These are phyloP conservation scores for Neomorphus geoffroyi DNA, from an alignment of 2,797 vertebrate species.

Conservation along the genomic window DNA sequence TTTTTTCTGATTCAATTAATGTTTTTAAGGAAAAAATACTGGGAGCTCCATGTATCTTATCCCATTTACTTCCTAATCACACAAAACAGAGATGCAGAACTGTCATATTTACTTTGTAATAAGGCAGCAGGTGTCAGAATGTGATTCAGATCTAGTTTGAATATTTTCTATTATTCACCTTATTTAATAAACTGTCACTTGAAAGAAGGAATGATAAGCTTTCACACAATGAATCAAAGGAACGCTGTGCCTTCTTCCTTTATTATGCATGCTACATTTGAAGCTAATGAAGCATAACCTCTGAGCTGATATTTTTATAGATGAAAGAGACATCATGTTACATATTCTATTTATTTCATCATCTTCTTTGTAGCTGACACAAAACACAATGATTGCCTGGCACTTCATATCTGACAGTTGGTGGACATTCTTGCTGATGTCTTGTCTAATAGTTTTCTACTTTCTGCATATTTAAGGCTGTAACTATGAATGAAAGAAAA, in stretches of 20 bases:
- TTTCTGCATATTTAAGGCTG: conserved; percentile 16
- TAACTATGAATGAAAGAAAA: conserved; percentile 29
- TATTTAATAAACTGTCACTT: conserved; percentile 80
- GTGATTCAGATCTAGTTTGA: conserved; percentile 57
- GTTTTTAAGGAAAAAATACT: background rate
- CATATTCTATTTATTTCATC: conserved; percentile 75
- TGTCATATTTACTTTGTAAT: conserved; percentile 25
- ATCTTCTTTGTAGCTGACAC: conserved; percentile 44
- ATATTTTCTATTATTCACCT: conserved; percentile 72
- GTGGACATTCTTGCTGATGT: conserved; percentile 15
- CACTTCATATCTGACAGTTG: conserved; percentile 58
- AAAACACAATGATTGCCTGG: conserved; percentile 53
- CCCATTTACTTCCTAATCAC: conserved; percentile 20
- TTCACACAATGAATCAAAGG: conserved; percentile 80
- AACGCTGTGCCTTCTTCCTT: conserved; percentile 71
- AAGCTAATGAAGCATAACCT: conserved; percentile 77
- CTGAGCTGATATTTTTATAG: conserved; percentile 70
- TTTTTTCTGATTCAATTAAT: background rate
- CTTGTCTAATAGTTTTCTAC: conserved; percentile 29
- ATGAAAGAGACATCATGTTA: conserved; percentile 76
- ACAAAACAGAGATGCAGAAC: background rate
- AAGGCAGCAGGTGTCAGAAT: background rate
- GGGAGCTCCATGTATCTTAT: background rate
- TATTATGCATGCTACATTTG: conserved; percentile 81
- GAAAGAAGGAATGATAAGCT: conserved; percentile 69